These are phyloP conservation scores for Seira ritae DNA, from an alignment of 2,888 invertebrate species.

Conservation along the genomic window DNA sequence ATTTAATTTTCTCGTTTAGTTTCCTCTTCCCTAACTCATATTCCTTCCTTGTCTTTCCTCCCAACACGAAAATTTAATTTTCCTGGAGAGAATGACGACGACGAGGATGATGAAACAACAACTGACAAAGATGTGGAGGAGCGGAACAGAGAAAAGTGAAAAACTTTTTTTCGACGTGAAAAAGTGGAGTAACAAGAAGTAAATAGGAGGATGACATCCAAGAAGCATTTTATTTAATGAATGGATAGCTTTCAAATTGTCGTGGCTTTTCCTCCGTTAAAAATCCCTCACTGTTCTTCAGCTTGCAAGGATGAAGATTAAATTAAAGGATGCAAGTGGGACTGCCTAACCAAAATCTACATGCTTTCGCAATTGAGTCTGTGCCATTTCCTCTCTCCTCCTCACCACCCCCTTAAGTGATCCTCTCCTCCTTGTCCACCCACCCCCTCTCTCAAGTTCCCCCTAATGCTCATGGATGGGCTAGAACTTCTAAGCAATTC, in stretches of 20 bases:
- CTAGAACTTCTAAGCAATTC: too few relatives aligned
- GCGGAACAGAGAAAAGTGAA: background rate
- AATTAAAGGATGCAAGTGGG: conserved; percentile 15
- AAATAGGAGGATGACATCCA: background rate
- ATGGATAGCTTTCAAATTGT: background rate
- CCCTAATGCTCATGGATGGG: too few relatives aligned
- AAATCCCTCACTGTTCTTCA: background rate
- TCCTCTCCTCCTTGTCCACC: background rate
- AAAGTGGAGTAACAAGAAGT: too few relatives aligned
- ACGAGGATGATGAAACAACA: background rate
- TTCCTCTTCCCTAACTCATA: background rate
- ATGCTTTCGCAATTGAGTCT: background rate
- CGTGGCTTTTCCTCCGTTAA: background rate
- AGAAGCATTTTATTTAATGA: background rate
- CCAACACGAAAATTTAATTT: background rate
- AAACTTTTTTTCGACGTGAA: background rate
- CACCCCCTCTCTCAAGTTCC: background rate
- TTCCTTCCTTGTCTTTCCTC: background rate
- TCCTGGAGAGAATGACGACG: background rate
- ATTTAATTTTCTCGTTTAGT: background rate
- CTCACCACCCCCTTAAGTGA: background rate
- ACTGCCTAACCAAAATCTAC: conserved; percentile 6
- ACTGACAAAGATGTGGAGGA: background rate
- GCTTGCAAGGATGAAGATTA: conserved; percentile 7
- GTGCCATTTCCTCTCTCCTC: background rate